Evolutionary conservation across 2,888 invertebrate genomes (phyloP).

Genomic region (Creontiades dilutus): DNA sequence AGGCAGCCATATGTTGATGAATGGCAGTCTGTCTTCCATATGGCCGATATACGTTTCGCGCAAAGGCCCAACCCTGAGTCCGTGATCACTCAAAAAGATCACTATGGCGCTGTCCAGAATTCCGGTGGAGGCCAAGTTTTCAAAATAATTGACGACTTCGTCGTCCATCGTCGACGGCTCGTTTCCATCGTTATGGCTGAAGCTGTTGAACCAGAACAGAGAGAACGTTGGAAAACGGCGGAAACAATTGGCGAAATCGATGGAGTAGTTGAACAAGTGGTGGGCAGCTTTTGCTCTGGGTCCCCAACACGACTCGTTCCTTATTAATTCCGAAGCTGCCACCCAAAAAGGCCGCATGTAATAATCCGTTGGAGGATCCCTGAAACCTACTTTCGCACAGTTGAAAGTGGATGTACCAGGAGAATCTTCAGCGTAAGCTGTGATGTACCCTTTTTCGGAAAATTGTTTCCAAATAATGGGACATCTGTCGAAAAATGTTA

Average conservation of each 20-base stretch:
- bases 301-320: slow-evolving; percentile 82
- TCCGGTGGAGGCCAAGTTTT: slow-evolving; percentile 82
- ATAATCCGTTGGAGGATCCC: slow-evolving; percentile 88
- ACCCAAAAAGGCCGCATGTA: slow-evolving; percentile 87
- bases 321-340: slow-evolving; percentile 80
- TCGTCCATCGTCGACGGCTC: slow-evolving; percentile 85
- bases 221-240: slow-evolving; percentile 84
- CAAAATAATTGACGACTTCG: slow-evolving; percentile 81
- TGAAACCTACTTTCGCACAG: slow-evolving; percentile 83
- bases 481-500: slow-evolving; percentile 83
- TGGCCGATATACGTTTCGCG: slow-evolving; percentile 85
- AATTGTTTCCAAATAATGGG: slow-evolving; percentile 89
- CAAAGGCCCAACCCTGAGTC: slow-evolving; percentile 87
- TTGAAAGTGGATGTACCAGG: slow-evolving; percentile 87
- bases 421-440: slow-evolving; percentile 90
- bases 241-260: slow-evolving; percentile 86
- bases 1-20: slow-evolving; percentile 86
- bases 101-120: slow-evolving; percentile 84
- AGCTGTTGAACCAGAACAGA: slow-evolving; percentile 89
- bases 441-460: slow-evolving; percentile 84
- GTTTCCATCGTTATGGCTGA: slow-evolving; percentile 86
- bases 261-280: slow-evolving; percentile 85
- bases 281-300: slow-evolving; percentile 82
- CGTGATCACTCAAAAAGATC: slow-evolving; percentile 89
- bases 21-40: slow-evolving; percentile 88